Evolutionary conservation across 2,113 vertebrate species (phyloP), one percentile per base, ranked within the genome.

Genomic region (Syngnathus typhle): DNA sequence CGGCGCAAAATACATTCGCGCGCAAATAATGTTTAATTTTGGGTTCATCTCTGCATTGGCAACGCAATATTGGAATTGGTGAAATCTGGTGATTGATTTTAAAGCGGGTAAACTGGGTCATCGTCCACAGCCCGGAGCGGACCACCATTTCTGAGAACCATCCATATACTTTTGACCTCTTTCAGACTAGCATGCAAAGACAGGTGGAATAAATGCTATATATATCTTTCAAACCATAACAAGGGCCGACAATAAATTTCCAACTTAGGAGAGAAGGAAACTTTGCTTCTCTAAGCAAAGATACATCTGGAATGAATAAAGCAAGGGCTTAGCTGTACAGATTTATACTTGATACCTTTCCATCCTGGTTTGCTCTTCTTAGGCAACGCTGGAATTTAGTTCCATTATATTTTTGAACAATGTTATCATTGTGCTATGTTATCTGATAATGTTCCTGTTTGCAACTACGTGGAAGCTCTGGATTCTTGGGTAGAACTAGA

Each of bases 311-410:
- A 68, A 78, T 66, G 66, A 84, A 81, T 77, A 76, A 75, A 82
- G 72, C 84, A 76, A 76, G 85, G 74, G 67, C 56, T 74, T 87
- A 81, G 83, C 74, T 75, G 68, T 79, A 64, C 21, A 80, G 74
- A 85, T 85, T 84, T 78, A 82, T 72, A 74, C 72, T 68, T 59
- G 79, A 71, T 63, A 66, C 79, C 60, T 85, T 88, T 85, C 83
- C 77, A 79, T 81, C 64, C 23, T 44, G 47, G 51, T 65, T 62
- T 81, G 27, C 27, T 32, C 73, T 46, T 76, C 66, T 64, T 39
- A 49, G 61, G 65, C 51, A 49, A 70, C 54, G 51, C 41, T 62
- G 1, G 27, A 74, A 27, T 72, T 76, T 78, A 60, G 16, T 68
- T 82, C 82, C 65, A 74, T 79, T 75, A 62, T 16, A 13, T 18